phyloP scores from a whole-genome alignment of 2,888 invertebrate species.

The Lasius platythorax region DNA sequence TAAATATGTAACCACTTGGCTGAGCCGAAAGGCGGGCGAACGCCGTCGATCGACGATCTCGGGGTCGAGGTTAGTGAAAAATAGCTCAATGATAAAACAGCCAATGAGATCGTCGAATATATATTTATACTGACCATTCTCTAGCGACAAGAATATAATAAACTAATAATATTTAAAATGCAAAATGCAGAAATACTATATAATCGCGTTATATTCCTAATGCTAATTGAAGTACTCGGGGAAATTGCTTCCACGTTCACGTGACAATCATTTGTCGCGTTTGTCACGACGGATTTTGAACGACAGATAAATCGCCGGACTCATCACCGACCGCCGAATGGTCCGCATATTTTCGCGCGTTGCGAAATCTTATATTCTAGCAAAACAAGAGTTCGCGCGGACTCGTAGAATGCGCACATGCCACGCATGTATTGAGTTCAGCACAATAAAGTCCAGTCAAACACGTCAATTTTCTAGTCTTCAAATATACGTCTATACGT shows the following conservation, averaged over 20 bases:
- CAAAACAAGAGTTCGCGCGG: not conserved
- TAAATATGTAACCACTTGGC: not conserved
- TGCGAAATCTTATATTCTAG: not conserved
- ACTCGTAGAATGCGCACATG: not conserved
- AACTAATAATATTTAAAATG: not conserved
- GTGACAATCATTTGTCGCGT: not conserved
- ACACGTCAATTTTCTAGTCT: slow-evolving; percentile 33
- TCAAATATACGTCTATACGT: slow-evolving; percentile 15
- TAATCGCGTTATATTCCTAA: slow-evolving; percentile 57
- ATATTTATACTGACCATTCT: not conserved
- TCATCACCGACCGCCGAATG: not conserved
- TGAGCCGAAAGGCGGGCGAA: not conserved
- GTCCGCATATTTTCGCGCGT: slow-evolving; percentile 14
- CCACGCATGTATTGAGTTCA: not conserved
- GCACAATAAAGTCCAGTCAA: slow-evolving; percentile 13
- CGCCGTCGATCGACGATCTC: not conserved
- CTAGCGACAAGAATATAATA: not conserved
- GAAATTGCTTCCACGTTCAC: not conserved
- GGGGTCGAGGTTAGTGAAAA: slow-evolving; percentile 17
- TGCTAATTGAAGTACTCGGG: slow-evolving; percentile 21
- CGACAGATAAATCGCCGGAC: slow-evolving; percentile 29
- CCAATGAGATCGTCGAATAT: slow-evolving; percentile 9
- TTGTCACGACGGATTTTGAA: slow-evolving; percentile 19
- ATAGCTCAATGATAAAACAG: slow-evolving; percentile 30
- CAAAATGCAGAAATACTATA: slow-evolving; percentile 11